Conservation (phyloP, 2,888 invertebrate species). For the Pseudococcus longispinus region DNA sequence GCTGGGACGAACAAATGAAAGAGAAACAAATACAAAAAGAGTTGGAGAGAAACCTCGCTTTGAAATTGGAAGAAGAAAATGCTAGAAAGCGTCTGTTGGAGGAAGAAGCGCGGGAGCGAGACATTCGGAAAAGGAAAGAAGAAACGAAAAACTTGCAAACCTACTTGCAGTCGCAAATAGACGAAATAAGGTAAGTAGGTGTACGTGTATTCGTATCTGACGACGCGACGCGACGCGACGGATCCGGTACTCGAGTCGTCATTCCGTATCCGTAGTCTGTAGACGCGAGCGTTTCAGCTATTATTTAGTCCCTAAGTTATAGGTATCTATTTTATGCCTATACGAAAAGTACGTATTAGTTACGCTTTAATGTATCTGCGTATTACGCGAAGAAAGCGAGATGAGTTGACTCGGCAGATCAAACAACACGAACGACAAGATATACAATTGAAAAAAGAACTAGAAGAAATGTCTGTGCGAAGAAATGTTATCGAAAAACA, state of each 20-base stretch:
- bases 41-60: slow-evolving; percentile 44
- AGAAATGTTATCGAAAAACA: slow-evolving; percentile 46
- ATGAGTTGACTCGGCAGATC: not conserved
- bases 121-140: slow-evolving; percentile 7
- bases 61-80: slow-evolving; percentile 42
- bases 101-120: not conserved
- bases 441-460: slow-evolving; percentile 35
- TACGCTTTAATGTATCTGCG: too few species aligned
- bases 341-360: too few species aligned
- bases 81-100: not conserved
- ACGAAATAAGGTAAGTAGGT: slow-evolving; percentile 51
- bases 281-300: too few species aligned
- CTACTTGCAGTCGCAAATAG: slow-evolving; percentile 49
- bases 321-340: too few species aligned
- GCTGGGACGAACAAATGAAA: slow-evolving; percentile 51
- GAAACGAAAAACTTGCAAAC: slow-evolving; percentile 36
- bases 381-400: slow-evolving; percentile 11
- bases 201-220: too few species aligned
- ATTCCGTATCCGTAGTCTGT: too few species aligned
- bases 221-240: too few species aligned
- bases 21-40: slow-evolving; percentile 55
- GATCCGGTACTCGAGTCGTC: too few species aligned
- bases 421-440: slow-evolving; percentile 27
- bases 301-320: not conserved
- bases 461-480: slow-evolving; percentile 43